Evolutionary conservation across 2,888 invertebrate species (phyloP).

Genomic region (Sthenelais limicola): DNA sequence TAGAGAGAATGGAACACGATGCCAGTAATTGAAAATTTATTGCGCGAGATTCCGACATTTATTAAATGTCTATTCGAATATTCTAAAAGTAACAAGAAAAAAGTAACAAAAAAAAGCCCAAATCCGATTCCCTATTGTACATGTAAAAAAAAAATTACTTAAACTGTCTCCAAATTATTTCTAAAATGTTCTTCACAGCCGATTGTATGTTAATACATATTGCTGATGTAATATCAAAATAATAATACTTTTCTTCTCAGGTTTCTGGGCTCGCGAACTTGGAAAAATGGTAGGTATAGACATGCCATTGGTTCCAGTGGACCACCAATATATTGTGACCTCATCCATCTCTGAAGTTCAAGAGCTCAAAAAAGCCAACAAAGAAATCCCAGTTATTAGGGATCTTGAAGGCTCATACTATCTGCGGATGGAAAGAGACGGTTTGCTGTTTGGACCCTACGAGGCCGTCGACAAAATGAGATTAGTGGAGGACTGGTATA

Average conservation of each 20-base stretch:
- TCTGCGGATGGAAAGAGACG: constrained; percentile 69
- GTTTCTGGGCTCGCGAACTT: constrained; percentile 74
- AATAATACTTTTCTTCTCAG: constrained; percentile 56
- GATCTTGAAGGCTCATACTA: constrained; percentile 74
- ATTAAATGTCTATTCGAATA: no score
- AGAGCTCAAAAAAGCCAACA: constrained; percentile 50
- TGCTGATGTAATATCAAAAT: no score
- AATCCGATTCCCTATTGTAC: no score
- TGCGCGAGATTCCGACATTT: no score
- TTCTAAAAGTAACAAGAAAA: no score
- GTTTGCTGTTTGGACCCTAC: constrained; percentile 73
- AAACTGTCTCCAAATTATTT: no score
- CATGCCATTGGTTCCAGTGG: constrained; percentile 72
- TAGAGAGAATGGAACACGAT: no score
- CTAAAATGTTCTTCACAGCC: no score
- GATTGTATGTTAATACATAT: no score
- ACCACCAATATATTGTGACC: constrained; percentile 74
- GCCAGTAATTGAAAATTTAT: no score
- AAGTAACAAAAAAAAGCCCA: no score
- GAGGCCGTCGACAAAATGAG: constrained; percentile 70
- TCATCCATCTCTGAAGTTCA: constrained; percentile 64
- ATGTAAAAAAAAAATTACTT: no score
- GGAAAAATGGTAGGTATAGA: constrained; percentile 68
- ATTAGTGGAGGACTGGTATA: constrained; percentile 71
- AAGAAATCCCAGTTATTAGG: constrained; percentile 71